Evolutionary conservation across 2,888 invertebrate species (phyloP).

Genomic region (Synergus gifuensis): DNA sequence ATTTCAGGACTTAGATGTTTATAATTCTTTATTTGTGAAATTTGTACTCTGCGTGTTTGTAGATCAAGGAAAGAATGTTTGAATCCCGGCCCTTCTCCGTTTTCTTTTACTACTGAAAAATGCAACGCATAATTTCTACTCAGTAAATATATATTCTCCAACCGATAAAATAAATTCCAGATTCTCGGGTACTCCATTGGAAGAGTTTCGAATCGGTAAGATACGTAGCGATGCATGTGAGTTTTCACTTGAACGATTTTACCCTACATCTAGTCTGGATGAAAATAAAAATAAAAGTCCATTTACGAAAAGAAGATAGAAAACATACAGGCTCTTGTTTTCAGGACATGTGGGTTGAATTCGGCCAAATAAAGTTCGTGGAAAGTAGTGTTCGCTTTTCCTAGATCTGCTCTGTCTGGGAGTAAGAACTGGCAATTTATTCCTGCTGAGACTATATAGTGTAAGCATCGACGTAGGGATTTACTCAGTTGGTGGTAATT

Average conservation of each 20-base stretch:
- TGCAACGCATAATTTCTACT: background rate
- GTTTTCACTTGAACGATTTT: conserved; percentile 31
- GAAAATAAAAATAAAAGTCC: conserved; percentile 31
- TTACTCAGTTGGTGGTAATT: conserved; percentile 36
- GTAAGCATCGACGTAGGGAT: conserved; percentile 20
- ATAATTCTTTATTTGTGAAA: too few relatives aligned
- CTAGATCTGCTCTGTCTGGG: background rate
- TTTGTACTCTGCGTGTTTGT: too few relatives aligned
- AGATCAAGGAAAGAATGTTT: background rate
- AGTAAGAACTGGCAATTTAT: conserved; percentile 29
- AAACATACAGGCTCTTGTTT: conserved; percentile 31
- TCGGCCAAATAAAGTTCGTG: conserved; percentile 28
- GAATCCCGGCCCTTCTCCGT: background rate
- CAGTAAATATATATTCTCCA: conserved; percentile 14
- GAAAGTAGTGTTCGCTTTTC: conserved; percentile 5
- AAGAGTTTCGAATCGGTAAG: conserved; percentile 40
- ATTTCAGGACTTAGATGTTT: too few relatives aligned
- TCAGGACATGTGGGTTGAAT: background rate
- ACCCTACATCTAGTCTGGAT: conserved; percentile 17
- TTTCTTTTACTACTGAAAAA: background rate
- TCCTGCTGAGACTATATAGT: conserved; percentile 9
- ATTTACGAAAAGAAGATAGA: conserved; percentile 26
- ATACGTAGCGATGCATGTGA: conserved; percentile 24
- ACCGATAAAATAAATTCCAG: conserved; percentile 26
- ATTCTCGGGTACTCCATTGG: conserved; percentile 15